Conservation (phyloP, 2,113 vertebrate species). For the Hyaena hyaena region DNA sequence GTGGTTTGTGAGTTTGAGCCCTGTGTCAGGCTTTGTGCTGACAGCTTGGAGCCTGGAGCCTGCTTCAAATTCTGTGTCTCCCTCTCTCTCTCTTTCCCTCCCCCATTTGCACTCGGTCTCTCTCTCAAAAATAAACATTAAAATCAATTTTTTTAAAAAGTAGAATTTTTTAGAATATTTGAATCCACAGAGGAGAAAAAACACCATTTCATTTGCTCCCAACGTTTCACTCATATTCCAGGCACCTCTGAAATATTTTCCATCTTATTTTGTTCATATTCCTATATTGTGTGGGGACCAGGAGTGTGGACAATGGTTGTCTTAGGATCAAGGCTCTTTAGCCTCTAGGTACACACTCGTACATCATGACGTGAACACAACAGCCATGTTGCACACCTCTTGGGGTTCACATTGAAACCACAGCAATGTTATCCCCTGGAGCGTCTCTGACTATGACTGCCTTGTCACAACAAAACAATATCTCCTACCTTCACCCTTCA, state of each 20-base stretch:
- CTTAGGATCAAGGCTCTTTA: neutral
- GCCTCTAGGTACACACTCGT: neutral
- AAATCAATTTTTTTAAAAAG: too few species aligned
- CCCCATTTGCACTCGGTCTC: too few species aligned
- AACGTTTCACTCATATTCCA: neutral
- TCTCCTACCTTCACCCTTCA: neutral
- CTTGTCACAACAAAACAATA: neutral
- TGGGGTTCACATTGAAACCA: neutral
- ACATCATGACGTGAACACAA: neutral
- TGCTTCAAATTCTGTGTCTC: too few species aligned
- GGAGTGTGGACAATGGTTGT: neutral
- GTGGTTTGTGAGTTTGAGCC: too few species aligned
- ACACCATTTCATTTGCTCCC: neutral
- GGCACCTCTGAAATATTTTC: neutral
- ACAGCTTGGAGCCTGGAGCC: too few species aligned
- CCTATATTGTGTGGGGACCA: too few species aligned
- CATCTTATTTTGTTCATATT: neutral
- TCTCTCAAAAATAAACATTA: too few species aligned
- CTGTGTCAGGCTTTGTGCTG: too few species aligned
- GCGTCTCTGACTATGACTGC: neutral
- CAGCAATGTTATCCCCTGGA: neutral
- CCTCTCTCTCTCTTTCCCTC: too few species aligned
- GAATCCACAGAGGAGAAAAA: neutral
- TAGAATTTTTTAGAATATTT: neutral
- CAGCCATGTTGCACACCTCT: fast-evolving